Evolutionary conservation across 2,888 invertebrate genomes (phyloP), one percentile per base, ranked within the genome.

Genomic region (Heliconius hortense): DNA sequence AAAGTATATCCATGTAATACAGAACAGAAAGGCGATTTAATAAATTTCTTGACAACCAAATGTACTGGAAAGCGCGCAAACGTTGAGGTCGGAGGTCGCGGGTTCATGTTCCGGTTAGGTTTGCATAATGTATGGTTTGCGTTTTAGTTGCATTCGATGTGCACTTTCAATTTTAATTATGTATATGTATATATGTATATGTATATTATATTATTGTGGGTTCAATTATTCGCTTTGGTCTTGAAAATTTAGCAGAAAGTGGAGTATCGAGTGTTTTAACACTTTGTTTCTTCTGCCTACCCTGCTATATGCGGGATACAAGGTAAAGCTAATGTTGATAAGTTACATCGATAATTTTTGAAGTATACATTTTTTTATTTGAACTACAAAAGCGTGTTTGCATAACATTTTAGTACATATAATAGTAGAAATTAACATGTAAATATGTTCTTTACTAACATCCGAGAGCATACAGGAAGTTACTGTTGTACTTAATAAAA

Each of bases 331-430:
- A 24, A 59, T 24, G 43, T 48, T 48, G 48, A 48, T 48, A 7
- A 48, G 48, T 48, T 21, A 18, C 48, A 26, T 60, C 5, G 18
- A 60, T 60, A 60, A 60, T 26, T 26, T 24, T 60, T 60, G n/a
- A 60, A 60, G 24, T 13, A 60, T 26, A 39, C 24, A 43, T 8
- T 43, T 48, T 67, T 0, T 56, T 56, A n/a, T 56, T 48, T 48
- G 8, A 48, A 48, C 48, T 48, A 48, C 18, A 2, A 43, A 43
- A 66, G 43, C 64, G n/a, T 67, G 67, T 4, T 67, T 15, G 10
- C 73, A 75, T 79, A 77, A 79, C 35, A 77, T 81, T 82, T 80
- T 82, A 60, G 26, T 60, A 60, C 60, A 26, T 62, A 8, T 28
- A 8, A 31, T 24, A 39, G n/a, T 24, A 24, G n/a, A 39, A 64